A percentile compares a stretch with the other conserved stretches of the same genome.
Conservation (phyloP, 2,797 vertebrate species). For the Semotilus atromaculatus region DNA sequence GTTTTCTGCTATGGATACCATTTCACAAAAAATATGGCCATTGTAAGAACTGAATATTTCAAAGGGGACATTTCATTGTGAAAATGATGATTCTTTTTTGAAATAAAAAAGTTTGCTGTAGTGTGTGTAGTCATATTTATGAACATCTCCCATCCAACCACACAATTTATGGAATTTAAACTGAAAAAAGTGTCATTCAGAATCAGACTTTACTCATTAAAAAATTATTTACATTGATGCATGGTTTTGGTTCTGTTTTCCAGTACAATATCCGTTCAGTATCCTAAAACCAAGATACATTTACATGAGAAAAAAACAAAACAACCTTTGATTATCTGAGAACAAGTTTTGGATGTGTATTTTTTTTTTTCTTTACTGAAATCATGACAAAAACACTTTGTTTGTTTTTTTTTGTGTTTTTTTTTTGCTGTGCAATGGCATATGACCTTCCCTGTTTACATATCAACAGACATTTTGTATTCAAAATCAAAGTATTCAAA, state of each 20-base stretch:
- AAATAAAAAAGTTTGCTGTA: not conserved
- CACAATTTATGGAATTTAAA: not conserved
- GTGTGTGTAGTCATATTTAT: not conserved
- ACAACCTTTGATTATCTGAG: not conserved
- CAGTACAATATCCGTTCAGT: not conserved
- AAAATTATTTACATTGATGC: not conserved
- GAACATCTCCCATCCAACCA: not conserved
- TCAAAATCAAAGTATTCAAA: constrained; percentile 12
- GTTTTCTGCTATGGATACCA: not conserved
- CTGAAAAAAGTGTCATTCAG: not conserved
- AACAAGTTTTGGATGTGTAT: not conserved
- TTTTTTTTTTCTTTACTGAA: not conserved
- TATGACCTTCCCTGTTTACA: not conserved
- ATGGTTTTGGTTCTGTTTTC: not conserved
- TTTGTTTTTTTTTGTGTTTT: too few species aligned
- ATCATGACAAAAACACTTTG: not conserved
- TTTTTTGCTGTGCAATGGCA: not conserved
- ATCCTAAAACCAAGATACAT: not conserved
- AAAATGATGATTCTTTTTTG: not conserved
- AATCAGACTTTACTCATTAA: not conserved
- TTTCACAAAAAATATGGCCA: not conserved
- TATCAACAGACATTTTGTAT: not conserved
- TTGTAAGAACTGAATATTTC: not conserved
- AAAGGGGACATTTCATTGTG: not conserved
- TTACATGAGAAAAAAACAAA: too few species aligned